Evolutionary conservation across 2,888 invertebrate genomes (phyloP).

Genomic region (Cremastinae sp.): DNA sequence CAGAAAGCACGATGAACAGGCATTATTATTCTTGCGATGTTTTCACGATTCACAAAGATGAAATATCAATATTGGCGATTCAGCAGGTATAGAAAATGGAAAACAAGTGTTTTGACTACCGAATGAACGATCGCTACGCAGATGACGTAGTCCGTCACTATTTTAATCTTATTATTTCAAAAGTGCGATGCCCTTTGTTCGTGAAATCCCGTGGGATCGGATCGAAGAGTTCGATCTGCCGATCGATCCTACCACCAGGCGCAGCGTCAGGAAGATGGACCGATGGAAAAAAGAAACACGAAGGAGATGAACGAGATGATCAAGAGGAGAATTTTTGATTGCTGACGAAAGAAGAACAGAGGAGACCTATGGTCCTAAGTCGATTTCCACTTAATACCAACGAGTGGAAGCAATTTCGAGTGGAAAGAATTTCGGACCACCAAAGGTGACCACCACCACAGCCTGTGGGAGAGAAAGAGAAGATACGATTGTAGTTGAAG

Average conservation of each 20-base stretch:
- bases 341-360: slow-evolving; percentile 67
- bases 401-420: slow-evolving; percentile 76
- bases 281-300: slow-evolving; percentile 11
- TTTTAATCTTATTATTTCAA: background rate
- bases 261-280: slow-evolving; percentile 12
- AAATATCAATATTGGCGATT: slow-evolving; percentile 24
- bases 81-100: background rate
- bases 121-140: background rate
- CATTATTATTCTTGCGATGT: slow-evolving; percentile 68
- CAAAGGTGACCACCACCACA: slow-evolving; percentile 73
- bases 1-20: slow-evolving; percentile 69
- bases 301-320: slow-evolving; percentile 31
- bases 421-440: slow-evolving; percentile 79
- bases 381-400: slow-evolving; percentile 74
- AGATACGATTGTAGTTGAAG: slow-evolving; percentile 56
- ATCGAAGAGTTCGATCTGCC: background rate
- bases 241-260: slow-evolving; percentile 49
- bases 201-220: background rate
- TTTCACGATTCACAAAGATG: slow-evolving; percentile 23
- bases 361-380: slow-evolving; percentile 63
- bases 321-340: slow-evolving; percentile 66
- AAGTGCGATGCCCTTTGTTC: background rate
- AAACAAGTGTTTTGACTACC: slow-evolving; percentile 22
- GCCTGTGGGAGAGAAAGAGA: slow-evolving; percentile 39
- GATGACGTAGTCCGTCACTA: background rate